These are phyloP conservation scores for Micrasema minimum DNA, from an alignment of 1,140 invertebrate species.

Conservation along the genomic window DNA sequence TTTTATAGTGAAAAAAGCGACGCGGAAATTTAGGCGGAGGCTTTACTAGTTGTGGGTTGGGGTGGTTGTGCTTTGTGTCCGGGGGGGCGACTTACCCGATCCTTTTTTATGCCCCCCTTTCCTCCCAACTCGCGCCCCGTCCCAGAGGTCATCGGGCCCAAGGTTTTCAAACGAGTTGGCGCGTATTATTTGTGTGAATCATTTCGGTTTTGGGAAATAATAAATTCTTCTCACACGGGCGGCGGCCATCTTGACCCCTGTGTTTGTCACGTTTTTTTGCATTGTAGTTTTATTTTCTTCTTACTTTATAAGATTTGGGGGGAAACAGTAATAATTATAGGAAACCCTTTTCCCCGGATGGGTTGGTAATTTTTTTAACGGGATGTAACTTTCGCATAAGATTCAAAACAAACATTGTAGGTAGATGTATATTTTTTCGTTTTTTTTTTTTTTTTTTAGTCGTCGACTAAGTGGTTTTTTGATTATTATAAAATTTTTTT, in stretches of 20 bases:
- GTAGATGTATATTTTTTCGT: no score
- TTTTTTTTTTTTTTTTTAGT: no score
- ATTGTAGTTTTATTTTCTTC: no score
- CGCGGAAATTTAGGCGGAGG: conserved; percentile 32
- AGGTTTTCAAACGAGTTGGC: conserved; percentile 27
- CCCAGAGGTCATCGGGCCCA: conserved; percentile 18
- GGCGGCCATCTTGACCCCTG: conserved; percentile 26
- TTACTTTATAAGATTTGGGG: no score
- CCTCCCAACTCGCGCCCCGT: not conserved
- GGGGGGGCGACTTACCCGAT: not conserved
- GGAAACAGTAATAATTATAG: no score
- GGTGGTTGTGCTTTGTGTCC: conserved; percentile 18
- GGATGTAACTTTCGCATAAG: no score
- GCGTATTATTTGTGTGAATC: conserved; percentile 1
- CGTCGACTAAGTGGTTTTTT: no score
- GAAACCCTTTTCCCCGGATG: no score
- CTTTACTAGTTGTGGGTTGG: no score
- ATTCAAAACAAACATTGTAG: no score
- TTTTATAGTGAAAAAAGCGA: conserved; percentile 20
- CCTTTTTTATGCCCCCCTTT: not conserved
- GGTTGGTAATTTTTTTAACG: no score
- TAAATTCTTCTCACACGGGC: conserved; percentile 1
- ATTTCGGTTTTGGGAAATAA: conserved; percentile 20
- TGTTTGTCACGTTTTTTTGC: conserved; percentile 1
- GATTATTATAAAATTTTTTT: no score